phyloP scores from a whole-genome alignment of 1,140 invertebrate species.

The Helicoverpa zea region DNA sequence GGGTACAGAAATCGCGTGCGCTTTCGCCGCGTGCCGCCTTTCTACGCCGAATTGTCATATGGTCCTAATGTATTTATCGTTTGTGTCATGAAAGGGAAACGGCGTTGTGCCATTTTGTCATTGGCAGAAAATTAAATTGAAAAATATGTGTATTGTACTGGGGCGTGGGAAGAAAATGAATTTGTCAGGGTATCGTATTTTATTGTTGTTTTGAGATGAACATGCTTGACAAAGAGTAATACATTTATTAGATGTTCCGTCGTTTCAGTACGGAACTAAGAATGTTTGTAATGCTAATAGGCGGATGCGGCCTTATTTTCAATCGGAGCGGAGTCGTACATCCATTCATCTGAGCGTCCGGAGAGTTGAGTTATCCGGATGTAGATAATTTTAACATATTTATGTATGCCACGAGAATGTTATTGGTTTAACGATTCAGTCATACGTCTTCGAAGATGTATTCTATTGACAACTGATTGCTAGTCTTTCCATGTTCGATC shows the following conservation, averaged over 20 bases:
- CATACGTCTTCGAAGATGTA: constrained; percentile 14
- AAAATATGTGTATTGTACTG: constrained; percentile 27
- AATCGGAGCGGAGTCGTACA: constrained; percentile 59
- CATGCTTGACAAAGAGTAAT: constrained; percentile 5
- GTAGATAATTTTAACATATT: constrained; percentile 65
- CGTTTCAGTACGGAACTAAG: constrained; percentile 60
- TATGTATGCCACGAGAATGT: constrained; percentile 55
- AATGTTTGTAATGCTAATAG: constrained; percentile 69
- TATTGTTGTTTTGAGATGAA: constrained; percentile 22
- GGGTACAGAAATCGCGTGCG: constrained; percentile 60
- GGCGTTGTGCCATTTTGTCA: constrained; percentile 22
- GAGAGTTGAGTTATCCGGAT: constrained; percentile 60
- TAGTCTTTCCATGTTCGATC: constrained; percentile 11
- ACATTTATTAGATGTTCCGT: constrained; percentile 33
- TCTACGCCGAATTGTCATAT: constrained; percentile 61
- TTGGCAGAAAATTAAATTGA: constrained; percentile 39
- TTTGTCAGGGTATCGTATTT: constrained; percentile 14
- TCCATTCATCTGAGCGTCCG: constrained; percentile 62
- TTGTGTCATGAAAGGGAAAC: constrained; percentile 24
- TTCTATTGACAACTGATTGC: constrained; percentile 13
- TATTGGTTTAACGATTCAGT: constrained; percentile 47
- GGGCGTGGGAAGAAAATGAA: constrained; percentile 8
- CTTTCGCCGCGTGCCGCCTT: constrained; percentile 58
- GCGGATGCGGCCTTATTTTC: constrained; percentile 72
- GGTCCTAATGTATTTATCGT: constrained; percentile 52